Evolutionary conservation across 2,888 invertebrate species (phyloP).

Genomic region (Tetranychus truncatus): DNA sequence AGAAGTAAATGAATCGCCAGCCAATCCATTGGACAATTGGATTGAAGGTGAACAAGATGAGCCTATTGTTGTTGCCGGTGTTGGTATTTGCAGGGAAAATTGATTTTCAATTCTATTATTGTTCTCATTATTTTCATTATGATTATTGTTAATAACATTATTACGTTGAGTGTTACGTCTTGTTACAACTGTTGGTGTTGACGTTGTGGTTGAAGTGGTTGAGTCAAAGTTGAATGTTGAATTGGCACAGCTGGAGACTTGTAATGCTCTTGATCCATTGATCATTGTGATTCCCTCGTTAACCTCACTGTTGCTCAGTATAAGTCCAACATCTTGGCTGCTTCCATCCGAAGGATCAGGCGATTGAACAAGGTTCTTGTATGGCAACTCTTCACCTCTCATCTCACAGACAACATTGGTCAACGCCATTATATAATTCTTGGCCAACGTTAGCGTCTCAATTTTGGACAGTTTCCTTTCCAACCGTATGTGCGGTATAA

Average conservation of each 20-base stretch:
- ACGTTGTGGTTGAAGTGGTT: not conserved
- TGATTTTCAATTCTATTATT: too few relatives aligned
- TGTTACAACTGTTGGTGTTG: too few relatives aligned
- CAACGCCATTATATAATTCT: conserved; percentile 72
- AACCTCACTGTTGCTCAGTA: not conserved
- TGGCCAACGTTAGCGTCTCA: conserved; percentile 66
- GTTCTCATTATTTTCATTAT: not conserved
- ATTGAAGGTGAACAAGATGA: too few relatives aligned
- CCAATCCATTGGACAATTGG: not conserved
- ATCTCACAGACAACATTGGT: conserved; percentile 58
- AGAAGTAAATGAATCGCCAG: not conserved
- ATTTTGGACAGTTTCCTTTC: conserved; percentile 68
- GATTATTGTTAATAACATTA: not conserved
- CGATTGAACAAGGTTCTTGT: not conserved
- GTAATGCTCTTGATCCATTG: not conserved
- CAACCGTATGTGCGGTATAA: conserved; percentile 67
- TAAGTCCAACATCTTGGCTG: conserved; percentile 2
- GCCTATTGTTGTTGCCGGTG: not conserved
- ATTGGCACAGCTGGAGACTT: not conserved
- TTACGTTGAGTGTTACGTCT: too few relatives aligned
- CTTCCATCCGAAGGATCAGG: not conserved
- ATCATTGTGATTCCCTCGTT: not conserved
- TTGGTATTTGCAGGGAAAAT: not conserved
- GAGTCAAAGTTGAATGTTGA: not conserved
- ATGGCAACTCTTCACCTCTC: conserved; percentile 16